Evolutionary conservation across 2,797 vertebrate species (phyloP).

Genomic region (Neosilurus hyrtlii): DNA sequence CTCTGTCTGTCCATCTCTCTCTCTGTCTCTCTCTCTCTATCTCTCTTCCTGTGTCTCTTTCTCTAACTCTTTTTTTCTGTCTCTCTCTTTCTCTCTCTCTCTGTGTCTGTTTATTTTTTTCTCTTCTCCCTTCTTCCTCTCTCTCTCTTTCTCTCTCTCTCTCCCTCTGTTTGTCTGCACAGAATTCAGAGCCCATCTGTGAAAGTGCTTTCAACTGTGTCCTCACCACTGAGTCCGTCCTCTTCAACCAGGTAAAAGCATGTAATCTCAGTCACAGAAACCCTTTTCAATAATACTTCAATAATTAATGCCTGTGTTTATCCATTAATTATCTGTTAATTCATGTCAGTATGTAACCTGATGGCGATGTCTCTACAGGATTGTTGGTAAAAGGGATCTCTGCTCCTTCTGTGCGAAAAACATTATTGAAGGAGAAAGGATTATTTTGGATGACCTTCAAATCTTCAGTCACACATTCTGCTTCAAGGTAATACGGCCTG

Average conservation of each 20-base stretch:
- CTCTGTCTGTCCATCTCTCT: too few relatives aligned
- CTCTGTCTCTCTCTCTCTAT: too few relatives aligned
- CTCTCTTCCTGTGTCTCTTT: too few relatives aligned
- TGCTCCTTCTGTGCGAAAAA: conserved; percentile 46
- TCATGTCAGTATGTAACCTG: not conserved
- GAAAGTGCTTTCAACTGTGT: not conserved
- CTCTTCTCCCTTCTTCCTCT: too few relatives aligned
- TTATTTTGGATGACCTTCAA: conserved; percentile 51
- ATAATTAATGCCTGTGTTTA: not conserved
- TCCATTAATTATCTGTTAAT: too few relatives aligned
- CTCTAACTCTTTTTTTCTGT: too few relatives aligned
- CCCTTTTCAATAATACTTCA: not conserved
- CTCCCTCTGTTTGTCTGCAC: not conserved
- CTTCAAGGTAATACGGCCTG: conserved; percentile 44
- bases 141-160: too few relatives aligned
- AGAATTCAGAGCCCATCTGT: not conserved
- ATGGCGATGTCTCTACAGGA: conserved; percentile 8
- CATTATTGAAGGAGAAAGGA: conserved; percentile 33
- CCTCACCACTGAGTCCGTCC: not conserved
- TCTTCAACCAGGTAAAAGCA: conserved; percentile 31
- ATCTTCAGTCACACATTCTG: conserved; percentile 46
- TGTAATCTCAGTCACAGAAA: not conserved
- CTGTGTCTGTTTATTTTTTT: too few relatives aligned
- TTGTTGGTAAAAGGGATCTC: conserved; percentile 20
- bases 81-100: too few relatives aligned